A percentile compares a stretch with the other conserved stretches of the same genome.
These are phyloP conservation scores for Brachypterus glaber DNA, from an alignment of 2,888 invertebrate genomes.

Conservation along the genomic window DNA sequence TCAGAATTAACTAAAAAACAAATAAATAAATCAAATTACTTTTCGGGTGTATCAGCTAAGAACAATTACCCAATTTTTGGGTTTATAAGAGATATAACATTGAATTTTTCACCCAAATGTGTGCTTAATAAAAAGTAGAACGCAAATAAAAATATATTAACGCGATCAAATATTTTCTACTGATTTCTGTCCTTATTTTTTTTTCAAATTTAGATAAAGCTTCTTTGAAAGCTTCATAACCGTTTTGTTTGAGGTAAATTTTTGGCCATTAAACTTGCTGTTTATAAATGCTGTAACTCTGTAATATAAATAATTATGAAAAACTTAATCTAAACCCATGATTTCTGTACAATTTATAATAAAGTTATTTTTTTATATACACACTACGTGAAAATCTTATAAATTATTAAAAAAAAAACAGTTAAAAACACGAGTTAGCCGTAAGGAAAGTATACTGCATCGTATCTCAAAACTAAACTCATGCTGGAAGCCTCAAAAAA, in stretches of 20 bases:
- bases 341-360: conserved; percentile 29
- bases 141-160: too few relatives aligned
- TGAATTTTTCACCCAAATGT: too few relatives aligned
- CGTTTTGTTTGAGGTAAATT: conserved; percentile 11
- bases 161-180: too few relatives aligned
- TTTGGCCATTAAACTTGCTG: conserved; percentile 3
- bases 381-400: conserved; percentile 26
- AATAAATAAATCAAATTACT: too few relatives aligned
- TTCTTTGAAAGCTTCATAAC: too few relatives aligned
- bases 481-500: conserved; percentile 25
- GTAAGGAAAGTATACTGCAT: conserved; percentile 17
- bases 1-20: too few relatives aligned
- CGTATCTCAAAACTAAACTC: conserved; percentile 22
- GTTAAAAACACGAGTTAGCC: conserved; percentile 19
- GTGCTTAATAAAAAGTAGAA: too few relatives aligned
- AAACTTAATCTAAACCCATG: conserved; percentile 21
- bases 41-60: too few relatives aligned
- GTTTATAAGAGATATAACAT: too few relatives aligned
- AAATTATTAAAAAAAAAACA: conserved; percentile 21
- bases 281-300: neutral
- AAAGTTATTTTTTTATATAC: conserved; percentile 24
- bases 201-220: too few relatives aligned
- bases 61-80: too few relatives aligned
- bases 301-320: neutral
- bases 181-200: too few relatives aligned